Conservation (phyloP, 2,797 vertebrate genomes). For the Channallabes apus region DNA sequence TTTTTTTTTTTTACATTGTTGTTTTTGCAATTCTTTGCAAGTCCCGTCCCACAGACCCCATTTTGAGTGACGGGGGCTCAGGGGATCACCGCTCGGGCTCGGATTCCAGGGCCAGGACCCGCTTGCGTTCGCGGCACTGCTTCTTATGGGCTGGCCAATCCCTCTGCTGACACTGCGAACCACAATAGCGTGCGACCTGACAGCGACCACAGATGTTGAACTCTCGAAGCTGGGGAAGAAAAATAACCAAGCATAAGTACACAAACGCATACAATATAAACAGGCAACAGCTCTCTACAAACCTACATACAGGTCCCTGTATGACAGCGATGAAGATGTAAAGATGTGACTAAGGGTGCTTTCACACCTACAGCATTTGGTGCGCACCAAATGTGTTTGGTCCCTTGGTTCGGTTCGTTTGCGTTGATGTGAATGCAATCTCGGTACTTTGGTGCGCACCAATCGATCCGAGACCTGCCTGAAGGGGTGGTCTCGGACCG, state of each 20-base stretch:
- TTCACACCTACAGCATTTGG: no score
- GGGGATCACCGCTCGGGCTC: conserved; percentile 91
- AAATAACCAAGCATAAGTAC: not conserved
- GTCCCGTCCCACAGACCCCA: conserved; percentile 55
- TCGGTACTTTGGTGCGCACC: no score
- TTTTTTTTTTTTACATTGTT: conserved; percentile 42
- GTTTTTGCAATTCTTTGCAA: conserved; percentile 58
- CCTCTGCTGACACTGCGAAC: conserved; percentile 97
- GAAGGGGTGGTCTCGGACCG: no score
- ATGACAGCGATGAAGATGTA: no score
- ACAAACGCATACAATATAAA: not conserved
- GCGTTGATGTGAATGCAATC: no score
- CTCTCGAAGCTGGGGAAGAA: conserved; percentile 82
- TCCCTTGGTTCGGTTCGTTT: no score
- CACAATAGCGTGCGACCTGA: conserved; percentile 96
- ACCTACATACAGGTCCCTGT: no score
- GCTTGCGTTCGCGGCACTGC: conserved; percentile 94
- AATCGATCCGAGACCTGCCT: no score
- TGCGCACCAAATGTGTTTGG: no score
- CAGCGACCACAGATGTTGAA: conserved; percentile 99
- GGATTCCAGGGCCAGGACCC: conserved; percentile 87
- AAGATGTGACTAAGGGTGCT: no score
- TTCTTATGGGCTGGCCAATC: conserved; percentile 99
- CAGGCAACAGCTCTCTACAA: not conserved
- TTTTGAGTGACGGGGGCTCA: conserved; percentile 40